A percentile compares a stretch with the other conserved stretches of the same genome.
Evolutionary conservation across 2,888 invertebrate species (phyloP).

Genomic region (Platerodrilus igneus): DNA sequence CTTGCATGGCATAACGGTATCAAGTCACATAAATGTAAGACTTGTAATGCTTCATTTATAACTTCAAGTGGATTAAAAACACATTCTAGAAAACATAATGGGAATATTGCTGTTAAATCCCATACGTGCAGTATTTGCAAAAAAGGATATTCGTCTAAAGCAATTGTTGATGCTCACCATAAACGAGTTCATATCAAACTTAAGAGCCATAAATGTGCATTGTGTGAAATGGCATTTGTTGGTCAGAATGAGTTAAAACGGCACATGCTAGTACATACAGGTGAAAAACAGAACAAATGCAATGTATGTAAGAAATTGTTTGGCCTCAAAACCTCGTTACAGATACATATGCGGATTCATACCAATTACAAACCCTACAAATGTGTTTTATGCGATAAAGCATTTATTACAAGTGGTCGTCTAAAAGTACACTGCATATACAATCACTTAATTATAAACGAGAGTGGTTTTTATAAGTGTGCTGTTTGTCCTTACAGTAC

Average conservation of each 20-base stretch:
- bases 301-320: slow-evolving; percentile 4
- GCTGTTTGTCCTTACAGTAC: slow-evolving; percentile 1
- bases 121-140: slow-evolving; percentile 8
- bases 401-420: slow-evolving; percentile 1
- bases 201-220: slow-evolving; percentile 6
- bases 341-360: slow-evolving; percentile 9
- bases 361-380: slow-evolving; percentile 8
- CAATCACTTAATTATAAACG: not conserved
- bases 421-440: slow-evolving; percentile 4
- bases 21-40: slow-evolving; percentile 3
- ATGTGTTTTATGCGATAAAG: slow-evolving; percentile 5
- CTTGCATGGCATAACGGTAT: slow-evolving; percentile 6
- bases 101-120: slow-evolving; percentile 1
- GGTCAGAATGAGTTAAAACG: slow-evolving; percentile 5
- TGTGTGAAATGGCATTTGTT: slow-evolving; percentile 4
- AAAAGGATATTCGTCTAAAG: slow-evolving; percentile 3
- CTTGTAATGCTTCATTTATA: slow-evolving; percentile 4
- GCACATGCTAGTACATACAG: slow-evolving; percentile 12
- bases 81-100: slow-evolving; percentile 5
- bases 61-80: slow-evolving; percentile 4
- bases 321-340: slow-evolving; percentile 2
- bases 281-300: slow-evolving; percentile 12
- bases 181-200: slow-evolving; percentile 1
- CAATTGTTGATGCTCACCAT: slow-evolving; percentile 1
- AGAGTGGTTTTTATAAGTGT: slow-evolving; percentile 1